Conservation (phyloP, 2,113 vertebrate species). For the Motacilla alba region DNA sequence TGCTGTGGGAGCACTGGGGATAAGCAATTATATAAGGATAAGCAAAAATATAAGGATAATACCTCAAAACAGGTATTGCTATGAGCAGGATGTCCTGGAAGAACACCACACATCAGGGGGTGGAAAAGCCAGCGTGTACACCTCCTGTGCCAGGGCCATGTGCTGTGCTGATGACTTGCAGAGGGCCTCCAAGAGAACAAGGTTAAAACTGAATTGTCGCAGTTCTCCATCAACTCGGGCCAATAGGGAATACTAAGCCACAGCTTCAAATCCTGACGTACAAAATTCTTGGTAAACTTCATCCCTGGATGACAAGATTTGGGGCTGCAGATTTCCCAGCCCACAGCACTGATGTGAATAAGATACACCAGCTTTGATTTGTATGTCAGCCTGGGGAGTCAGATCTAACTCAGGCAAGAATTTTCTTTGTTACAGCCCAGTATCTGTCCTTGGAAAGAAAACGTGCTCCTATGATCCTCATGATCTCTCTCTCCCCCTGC, state of each 20-base stretch:
- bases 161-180: background rate
- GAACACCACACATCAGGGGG: accelerated
- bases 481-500: accelerated
- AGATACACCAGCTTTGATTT: background rate
- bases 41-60: no score
- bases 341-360: background rate
- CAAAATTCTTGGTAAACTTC: background rate
- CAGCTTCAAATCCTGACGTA: background rate
- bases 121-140: accelerated
- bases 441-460: background rate
- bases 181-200: background rate
- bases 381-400: background rate
- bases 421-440: background rate
- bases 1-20: background rate
- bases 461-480: background rate
- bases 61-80: accelerated
- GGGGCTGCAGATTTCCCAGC: background rate
- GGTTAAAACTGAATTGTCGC: background rate
- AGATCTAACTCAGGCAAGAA: background rate
- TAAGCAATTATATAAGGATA: background rate
- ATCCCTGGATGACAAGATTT: background rate
- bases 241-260: background rate
- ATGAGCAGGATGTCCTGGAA: background rate
- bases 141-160: accelerated
- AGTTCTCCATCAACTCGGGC: background rate